These are phyloP conservation scores for Tenualosa thibaudeaui DNA, from an alignment of 2,797 vertebrate species.

Conservation along the genomic window DNA sequence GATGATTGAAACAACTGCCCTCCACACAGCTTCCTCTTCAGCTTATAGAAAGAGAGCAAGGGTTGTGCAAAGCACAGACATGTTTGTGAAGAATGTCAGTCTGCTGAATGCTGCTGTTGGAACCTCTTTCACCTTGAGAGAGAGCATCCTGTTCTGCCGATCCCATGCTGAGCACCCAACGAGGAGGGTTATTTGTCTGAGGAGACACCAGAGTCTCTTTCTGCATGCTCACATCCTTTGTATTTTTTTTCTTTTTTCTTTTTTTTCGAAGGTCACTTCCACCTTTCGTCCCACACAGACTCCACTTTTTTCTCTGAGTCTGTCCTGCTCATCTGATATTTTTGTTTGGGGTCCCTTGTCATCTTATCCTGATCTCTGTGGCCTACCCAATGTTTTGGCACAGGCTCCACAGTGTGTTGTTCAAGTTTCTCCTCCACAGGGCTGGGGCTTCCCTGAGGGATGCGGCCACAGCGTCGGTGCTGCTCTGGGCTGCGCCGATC, in stretches of 20 bases:
- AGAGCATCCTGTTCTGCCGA: not conserved
- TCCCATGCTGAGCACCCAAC: not conserved
- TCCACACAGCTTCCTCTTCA: not conserved
- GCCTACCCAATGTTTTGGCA: not conserved
- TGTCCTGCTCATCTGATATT: conserved; percentile 13
- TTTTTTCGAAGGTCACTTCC: not conserved
- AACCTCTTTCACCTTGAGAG: not conserved
- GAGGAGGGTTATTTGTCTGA: not conserved
- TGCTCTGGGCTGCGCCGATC: not conserved
- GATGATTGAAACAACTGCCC: not conserved
- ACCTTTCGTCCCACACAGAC: not conserved
- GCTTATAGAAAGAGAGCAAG: not conserved
- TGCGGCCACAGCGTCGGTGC: not conserved
- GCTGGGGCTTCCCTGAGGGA: not conserved
- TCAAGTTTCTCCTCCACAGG: not conserved
- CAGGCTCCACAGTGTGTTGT: not conserved
- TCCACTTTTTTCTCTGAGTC: not conserved
- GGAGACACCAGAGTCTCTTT: not conserved
- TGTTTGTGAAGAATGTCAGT: not conserved
- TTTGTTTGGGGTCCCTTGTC: conserved; percentile 23
- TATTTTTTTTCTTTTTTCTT: not conserved
- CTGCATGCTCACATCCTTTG: not conserved
- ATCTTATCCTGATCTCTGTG: conserved; percentile 2
- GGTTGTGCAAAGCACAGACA: not conserved
- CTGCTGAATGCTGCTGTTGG: not conserved